phyloP scores from a whole-genome alignment of 2,888 invertebrate genomes.

The Trichogramma evanescens region DNA sequence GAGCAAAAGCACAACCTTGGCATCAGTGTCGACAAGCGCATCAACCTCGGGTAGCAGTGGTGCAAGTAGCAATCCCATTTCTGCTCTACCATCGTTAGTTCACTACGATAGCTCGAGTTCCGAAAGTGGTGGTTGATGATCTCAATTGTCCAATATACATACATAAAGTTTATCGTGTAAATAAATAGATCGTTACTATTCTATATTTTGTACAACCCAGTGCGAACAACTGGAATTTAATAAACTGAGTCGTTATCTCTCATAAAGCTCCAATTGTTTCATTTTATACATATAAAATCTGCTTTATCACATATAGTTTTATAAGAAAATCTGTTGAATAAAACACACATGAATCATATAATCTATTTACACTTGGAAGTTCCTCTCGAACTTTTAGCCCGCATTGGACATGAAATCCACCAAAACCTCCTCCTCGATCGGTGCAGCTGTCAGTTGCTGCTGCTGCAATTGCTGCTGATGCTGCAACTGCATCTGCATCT shows the following conservation, averaged over 20 bases:
- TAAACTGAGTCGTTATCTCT: too few species aligned
- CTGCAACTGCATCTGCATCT: slow-evolving; percentile 27
- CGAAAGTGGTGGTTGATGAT: slow-evolving; percentile 36
- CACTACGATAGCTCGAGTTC: slow-evolving; percentile 42
- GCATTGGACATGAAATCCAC: too few species aligned
- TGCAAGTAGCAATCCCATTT: neutral
- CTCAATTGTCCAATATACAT: slow-evolving; percentile 22
- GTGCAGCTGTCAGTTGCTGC: neutral
- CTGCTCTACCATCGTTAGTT: slow-evolving; percentile 32
- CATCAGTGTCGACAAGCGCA: slow-evolving; percentile 12
- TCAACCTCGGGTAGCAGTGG: slow-evolving; percentile 18
- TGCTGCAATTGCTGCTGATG: slow-evolving; percentile 12
- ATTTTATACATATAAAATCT: slow-evolving; percentile 1
- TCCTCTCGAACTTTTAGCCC: neutral
- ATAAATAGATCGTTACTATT: slow-evolving; percentile 10
- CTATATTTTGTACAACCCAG: neutral
- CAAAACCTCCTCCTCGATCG: too few species aligned
- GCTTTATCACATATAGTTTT: neutral
- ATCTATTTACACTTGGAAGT: too few species aligned
- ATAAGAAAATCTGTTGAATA: neutral
- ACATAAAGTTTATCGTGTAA: slow-evolving; percentile 16
- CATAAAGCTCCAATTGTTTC: neutral
- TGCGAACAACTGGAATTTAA: too few species aligned
- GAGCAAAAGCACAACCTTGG: slow-evolving; percentile 11
- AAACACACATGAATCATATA: too few species aligned